Percentiles rank a stretch among this genome's conserved stretches.
phyloP scores from a whole-genome alignment of 2,113 vertebrate genomes.

The Aplodontia rufa region DNA sequence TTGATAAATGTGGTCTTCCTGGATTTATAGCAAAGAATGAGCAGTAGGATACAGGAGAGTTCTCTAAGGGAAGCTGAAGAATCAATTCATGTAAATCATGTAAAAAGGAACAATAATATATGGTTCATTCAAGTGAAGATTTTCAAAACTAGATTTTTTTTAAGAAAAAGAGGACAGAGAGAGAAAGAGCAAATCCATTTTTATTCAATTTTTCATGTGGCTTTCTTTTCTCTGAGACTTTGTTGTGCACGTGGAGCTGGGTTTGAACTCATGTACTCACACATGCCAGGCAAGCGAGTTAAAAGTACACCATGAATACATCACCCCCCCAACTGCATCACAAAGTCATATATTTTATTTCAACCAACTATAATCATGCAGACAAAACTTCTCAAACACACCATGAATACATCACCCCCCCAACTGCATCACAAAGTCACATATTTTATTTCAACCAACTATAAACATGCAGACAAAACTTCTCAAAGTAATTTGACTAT shows the following conservation, averaged over 20 bases:
- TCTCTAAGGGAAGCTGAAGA: neutral
- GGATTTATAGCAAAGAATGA: neutral
- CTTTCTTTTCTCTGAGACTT: too few species aligned
- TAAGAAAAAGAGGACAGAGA: too few species aligned
- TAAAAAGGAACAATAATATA: neutral
- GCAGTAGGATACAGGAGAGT: neutral
- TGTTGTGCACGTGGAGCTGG: too few species aligned
- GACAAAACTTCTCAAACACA: neutral
- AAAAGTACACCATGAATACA: neutral
- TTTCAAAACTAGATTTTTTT: neutral
- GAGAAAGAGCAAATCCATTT: too few species aligned
- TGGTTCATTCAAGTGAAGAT: neutral
- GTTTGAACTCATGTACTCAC: too few species aligned
- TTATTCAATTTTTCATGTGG: too few species aligned
- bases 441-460: neutral
- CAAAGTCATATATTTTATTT: neutral
- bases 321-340: neutral
- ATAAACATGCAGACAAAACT: neutral
- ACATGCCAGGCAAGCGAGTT: too few species aligned
- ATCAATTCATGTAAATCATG: neutral
- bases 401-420: neutral
- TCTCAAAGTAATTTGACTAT: conserved; percentile 21
- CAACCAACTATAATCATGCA: neutral
- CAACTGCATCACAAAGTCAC: neutral
- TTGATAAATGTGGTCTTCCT: neutral